These are phyloP conservation scores for Disparrhopalites patrizii DNA, from an alignment of 2,888 invertebrate genomes.

Conservation along the genomic window DNA sequence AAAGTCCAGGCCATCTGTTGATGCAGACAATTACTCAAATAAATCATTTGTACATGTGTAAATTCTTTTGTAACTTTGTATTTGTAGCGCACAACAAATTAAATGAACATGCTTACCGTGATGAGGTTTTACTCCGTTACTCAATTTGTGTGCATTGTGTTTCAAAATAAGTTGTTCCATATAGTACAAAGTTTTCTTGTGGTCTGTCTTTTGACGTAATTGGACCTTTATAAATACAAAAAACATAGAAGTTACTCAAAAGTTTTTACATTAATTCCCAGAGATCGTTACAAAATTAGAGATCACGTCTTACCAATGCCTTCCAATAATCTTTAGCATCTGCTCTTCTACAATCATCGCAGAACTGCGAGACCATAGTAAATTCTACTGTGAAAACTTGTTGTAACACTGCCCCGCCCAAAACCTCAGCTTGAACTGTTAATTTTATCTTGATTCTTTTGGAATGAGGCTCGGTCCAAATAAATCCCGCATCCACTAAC, in stretches of 20 bases:
- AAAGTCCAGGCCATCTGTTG: slow-evolving; percentile 86
- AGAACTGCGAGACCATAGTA: slow-evolving; percentile 87
- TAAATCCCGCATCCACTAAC: slow-evolving; percentile 90
- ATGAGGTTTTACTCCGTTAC: slow-evolving; percentile 80
- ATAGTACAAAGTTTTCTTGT: slow-evolving; percentile 96
- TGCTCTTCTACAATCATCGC: slow-evolving; percentile 91
- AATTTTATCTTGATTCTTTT: slow-evolving; percentile 91
- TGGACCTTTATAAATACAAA: slow-evolving; percentile 66
- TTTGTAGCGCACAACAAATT: not conserved
- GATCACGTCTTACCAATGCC: slow-evolving; percentile 59
- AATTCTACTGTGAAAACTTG: slow-evolving; percentile 96
- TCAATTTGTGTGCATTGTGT: slow-evolving; percentile 85
- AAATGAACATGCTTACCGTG: slow-evolving; percentile 59
- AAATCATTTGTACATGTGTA: not conserved
- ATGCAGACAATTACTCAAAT: not conserved
- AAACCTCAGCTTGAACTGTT: slow-evolving; percentile 91
- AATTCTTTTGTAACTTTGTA: not conserved
- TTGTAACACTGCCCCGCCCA: slow-evolving; percentile 84
- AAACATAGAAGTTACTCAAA: not conserved
- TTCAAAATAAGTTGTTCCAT: slow-evolving; percentile 95
- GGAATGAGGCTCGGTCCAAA: slow-evolving; percentile 99
- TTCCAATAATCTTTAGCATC: slow-evolving; percentile 99
- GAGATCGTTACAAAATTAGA: not conserved
- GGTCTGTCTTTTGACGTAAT: slow-evolving; percentile 79
- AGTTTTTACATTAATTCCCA: not conserved